phyloP scores from a whole-genome alignment of 2,113 vertebrate species.

The Chaetura pelagica region DNA sequence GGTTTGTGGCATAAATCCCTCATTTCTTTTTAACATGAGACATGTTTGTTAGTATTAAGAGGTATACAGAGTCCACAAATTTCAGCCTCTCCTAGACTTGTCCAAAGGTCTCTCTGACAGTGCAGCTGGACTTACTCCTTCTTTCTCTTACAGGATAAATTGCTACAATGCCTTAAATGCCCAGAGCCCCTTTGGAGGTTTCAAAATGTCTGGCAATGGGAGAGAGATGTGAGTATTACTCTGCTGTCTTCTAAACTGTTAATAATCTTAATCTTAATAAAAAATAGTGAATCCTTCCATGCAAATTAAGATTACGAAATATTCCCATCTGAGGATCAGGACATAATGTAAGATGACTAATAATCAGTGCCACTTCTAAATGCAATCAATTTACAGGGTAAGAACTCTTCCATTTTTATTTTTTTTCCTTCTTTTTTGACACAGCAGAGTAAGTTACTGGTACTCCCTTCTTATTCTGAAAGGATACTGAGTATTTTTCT shows the following conservation, averaged over 20 bases:
- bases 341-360: background rate
- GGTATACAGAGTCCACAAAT: background rate
- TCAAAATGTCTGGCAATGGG: slow-evolving; percentile 99
- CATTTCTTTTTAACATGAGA: background rate
- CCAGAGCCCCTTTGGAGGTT: slow-evolving; percentile 98
- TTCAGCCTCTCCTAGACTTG: background rate
- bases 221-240: slow-evolving; percentile 95
- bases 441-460: background rate
- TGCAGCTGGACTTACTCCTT: background rate
- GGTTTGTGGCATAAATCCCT: background rate
- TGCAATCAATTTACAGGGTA: background rate
- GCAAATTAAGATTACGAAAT: background rate
- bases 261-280: background rate
- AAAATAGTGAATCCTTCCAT: background rate
- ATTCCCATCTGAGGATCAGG: background rate
- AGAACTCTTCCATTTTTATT: background rate
- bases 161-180: slow-evolving; percentile 98
- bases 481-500: background rate
- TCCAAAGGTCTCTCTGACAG: background rate
- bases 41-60: background rate
- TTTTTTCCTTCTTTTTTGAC: background rate
- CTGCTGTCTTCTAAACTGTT: background rate
- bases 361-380: background rate
- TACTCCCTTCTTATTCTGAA: background rate
- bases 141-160: slow-evolving; percentile 88